Conservation (phyloP, 1,140 invertebrate species). For the Chymomyza costata region DNA sequence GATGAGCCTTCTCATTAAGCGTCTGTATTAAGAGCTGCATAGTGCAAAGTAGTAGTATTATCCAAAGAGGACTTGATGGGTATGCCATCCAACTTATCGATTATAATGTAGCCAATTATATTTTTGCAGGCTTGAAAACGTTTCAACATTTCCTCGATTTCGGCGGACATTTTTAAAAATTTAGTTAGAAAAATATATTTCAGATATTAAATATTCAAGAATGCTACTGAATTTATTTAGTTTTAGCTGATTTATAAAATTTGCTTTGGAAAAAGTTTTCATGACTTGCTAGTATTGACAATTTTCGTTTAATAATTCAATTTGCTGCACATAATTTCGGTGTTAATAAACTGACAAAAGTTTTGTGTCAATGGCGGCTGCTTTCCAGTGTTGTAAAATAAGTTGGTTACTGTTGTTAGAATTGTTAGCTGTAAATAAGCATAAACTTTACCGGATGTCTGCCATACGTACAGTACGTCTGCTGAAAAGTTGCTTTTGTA, state of each 20-base stretch:
- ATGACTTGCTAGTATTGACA: no score
- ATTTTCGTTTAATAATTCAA: no score
- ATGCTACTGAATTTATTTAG: no score
- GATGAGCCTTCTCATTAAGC: constrained; percentile 83
- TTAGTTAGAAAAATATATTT: no score
- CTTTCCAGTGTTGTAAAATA: no score
- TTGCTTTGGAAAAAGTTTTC: no score
- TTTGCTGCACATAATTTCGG: background rate
- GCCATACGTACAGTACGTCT: constrained; percentile 3
- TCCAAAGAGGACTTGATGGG: constrained; percentile 87
- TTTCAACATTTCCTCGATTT: constrained; percentile 87
- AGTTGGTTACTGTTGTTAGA: constrained; percentile 17
- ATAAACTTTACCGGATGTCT: constrained; percentile 46
- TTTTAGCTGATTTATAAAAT: no score
- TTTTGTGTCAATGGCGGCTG: constrained; percentile 4
- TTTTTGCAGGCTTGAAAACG: constrained; percentile 83
- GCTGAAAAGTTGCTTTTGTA: constrained; percentile 43
- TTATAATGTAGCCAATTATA: constrained; percentile 81
- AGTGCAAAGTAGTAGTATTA: constrained; percentile 83
- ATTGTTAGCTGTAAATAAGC: constrained; percentile 43
- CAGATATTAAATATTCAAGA: no score
- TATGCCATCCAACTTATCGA: constrained; percentile 86
- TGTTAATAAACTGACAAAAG: constrained; percentile 4
- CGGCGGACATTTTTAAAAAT: constrained; percentile 79
- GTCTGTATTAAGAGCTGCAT: constrained; percentile 82